Base-by-base conservation (phyloP, 2,888 invertebrate genomes). In the Cabera pusaria region DNA sequence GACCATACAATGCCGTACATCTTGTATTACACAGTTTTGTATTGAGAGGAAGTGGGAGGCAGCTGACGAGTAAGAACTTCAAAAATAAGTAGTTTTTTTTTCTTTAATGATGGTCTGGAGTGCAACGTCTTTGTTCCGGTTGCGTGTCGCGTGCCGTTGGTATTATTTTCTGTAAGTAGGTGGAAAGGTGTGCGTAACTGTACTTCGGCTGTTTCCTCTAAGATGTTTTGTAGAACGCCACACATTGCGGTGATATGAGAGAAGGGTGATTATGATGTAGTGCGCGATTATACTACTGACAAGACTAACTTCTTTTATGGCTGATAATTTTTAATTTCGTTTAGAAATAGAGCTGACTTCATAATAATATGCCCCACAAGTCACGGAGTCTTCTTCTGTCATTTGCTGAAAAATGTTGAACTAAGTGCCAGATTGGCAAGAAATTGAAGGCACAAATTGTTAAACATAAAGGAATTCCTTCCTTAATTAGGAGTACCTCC, bases 31-130 rank as follows among this genome's bases (percentile, higher is more conserved):
- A 76, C 66, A 58, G 70, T 60, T 80, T 86, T 87, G 85, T 82
- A 79, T 68, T 65, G 39, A 70, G 59, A 87, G 87, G 87, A 88
- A 87, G 86, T 86, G 72, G 85, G 85, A 76, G 79, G 82, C 86
- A 86, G 87, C 87, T 86, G 87, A 71, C 53, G 22, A 22, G 10
- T 11, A 18, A n/a, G 25, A 33, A 14, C 25, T 28, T 33, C 32
- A 28, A 39, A 39, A 39, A 39, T 33, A 37, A 24, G 23, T 70
- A 71, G 73, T 77, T 81, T 81, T 77, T 77, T 82, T 77, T 77
- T 76, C 76, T 75, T 75, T 86, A 86, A 87, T 87, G 85, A 86
- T 85, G 85, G 85, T 76, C 76, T 80, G 77, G 73, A 82, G 80
- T 82, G 78, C 82, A 81, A 68, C 65, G 61, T 69, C 57, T 79